A percentile compares a stretch with the other conserved stretches of the same genome.
These are phyloP conservation scores for Drosophila antonietae DNA, from an alignment of 2,888 invertebrate species.

Conservation along the genomic window DNA sequence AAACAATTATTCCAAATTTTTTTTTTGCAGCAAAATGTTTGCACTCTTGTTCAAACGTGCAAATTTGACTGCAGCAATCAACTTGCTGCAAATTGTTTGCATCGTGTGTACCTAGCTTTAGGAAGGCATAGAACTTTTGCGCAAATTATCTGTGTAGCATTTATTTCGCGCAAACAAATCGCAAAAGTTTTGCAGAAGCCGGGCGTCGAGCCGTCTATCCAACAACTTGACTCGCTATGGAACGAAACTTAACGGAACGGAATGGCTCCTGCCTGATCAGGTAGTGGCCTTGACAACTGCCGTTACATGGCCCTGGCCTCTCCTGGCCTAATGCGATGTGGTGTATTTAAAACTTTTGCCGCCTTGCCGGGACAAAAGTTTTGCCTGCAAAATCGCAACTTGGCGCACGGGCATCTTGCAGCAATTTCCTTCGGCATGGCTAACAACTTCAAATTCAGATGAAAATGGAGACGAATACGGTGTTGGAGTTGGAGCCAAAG, in stretches of 20 bases:
- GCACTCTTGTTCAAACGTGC: no score
- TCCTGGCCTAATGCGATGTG: conserved; percentile 15
- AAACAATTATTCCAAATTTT: no score
- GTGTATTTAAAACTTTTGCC: conserved; percentile 69
- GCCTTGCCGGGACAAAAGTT: no score
- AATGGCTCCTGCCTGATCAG: conserved; percentile 39
- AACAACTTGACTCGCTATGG: conserved; percentile 30
- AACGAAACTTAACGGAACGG: conserved; percentile 29
- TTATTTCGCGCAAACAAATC: conserved; percentile 79
- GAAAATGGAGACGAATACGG: no score
- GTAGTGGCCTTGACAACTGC: conserved; percentile 32
- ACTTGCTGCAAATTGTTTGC: no score
- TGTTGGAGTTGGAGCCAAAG: neutral
- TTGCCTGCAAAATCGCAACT: no score
- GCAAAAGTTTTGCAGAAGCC: conserved; percentile 70
- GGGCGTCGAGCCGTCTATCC: conserved; percentile 34
- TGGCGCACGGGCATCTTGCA: no score
- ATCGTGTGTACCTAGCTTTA: no score
- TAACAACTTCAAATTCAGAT: no score
- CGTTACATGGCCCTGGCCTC: conserved; percentile 28
- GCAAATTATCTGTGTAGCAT: conserved; percentile 75
- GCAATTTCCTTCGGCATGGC: no score
- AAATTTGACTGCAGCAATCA: no score
- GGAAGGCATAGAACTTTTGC: conserved; percentile 59
- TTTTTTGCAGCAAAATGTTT: no score